These are phyloP conservation scores for Stegastes partitus DNA, from an alignment of 2,113 vertebrate genomes.

Conservation along the genomic window DNA sequence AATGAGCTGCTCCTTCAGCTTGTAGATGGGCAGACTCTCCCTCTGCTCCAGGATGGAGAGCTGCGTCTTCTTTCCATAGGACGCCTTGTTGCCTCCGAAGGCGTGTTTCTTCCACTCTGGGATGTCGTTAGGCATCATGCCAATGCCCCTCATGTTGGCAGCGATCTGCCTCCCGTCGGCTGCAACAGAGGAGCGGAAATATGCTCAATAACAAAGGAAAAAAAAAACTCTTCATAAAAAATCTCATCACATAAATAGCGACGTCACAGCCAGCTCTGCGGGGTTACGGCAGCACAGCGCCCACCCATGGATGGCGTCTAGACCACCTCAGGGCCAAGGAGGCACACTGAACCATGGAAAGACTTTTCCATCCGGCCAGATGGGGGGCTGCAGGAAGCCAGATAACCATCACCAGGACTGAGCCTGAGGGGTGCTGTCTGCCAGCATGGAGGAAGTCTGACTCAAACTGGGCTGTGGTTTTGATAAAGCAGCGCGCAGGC, in stretches of 20 bases:
- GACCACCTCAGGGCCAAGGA: constrained; percentile 33
- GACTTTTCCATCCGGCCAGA: constrained; percentile 59
- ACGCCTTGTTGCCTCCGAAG: constrained; percentile 98
- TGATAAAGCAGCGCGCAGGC: constrained; percentile 3
- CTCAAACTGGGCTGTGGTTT: constrained; percentile 29
- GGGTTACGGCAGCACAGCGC: constrained; percentile 2
- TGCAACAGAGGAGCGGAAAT: constrained; percentile 46
- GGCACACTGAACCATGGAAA: constrained; percentile 30
- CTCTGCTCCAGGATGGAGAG: constrained; percentile 97
- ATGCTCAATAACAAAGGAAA: background rate
- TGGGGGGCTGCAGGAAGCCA: constrained; percentile 72
- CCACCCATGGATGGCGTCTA: background rate
- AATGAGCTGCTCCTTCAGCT: constrained; percentile 97
- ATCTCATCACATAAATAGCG: background rate
- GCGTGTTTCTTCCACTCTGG: constrained; percentile 99
- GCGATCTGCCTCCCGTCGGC: constrained; percentile 97
- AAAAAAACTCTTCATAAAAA: background rate
- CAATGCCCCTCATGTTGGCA: constrained; percentile 99
- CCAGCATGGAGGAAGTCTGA: constrained; percentile 36
- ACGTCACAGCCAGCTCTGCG: background rate
- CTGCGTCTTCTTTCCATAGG: constrained; percentile 97
- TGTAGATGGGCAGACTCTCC: constrained; percentile 97
- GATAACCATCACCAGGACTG: constrained; percentile 68
- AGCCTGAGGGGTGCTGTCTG: constrained; percentile 40
- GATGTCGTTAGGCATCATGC: constrained; percentile 99